Percentiles rank a stretch among this genome's conserved stretches.
Conservation (phyloP, 2,888 invertebrate species). For the Protodeltote pygarga region DNA sequence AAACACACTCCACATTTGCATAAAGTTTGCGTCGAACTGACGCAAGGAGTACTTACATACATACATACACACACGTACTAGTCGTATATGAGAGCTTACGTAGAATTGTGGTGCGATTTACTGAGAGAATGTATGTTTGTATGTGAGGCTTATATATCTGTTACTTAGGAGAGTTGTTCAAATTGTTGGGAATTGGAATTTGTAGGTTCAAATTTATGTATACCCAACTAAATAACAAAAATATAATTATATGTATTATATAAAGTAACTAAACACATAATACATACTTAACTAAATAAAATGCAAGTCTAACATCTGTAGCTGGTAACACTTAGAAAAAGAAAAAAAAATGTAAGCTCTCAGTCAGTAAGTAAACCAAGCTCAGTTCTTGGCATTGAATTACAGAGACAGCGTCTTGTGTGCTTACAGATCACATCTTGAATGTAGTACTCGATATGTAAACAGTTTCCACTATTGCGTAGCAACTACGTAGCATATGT, state of each 20-base stretch:
- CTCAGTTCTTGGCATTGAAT: no score
- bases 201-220: not conserved
- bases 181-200: no score
- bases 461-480: slow-evolving; percentile 4
- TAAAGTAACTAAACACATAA: no score
- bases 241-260: no score
- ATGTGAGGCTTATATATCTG: not conserved
- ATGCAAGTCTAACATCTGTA: no score
- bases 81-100: slow-evolving; percentile 7
- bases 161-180: slow-evolving; percentile 3
- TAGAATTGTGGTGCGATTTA: slow-evolving; percentile 14
- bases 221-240: no score
- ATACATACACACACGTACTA: not conserved
- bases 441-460: not conserved
- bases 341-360: no score
- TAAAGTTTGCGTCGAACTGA: slow-evolving; percentile 35
- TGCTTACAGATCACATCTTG: no score
- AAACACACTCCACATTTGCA: slow-evolving; percentile 39
- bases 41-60: slow-evolving; percentile 3
- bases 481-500: not conserved
- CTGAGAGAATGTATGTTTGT: not conserved
- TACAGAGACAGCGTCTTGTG: no score
- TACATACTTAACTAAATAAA: no score
- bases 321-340: no score
- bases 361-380: no score